Base-by-base conservation (phyloP, 2,113 vertebrate species). In the Dissostichus mawsoni region DNA sequence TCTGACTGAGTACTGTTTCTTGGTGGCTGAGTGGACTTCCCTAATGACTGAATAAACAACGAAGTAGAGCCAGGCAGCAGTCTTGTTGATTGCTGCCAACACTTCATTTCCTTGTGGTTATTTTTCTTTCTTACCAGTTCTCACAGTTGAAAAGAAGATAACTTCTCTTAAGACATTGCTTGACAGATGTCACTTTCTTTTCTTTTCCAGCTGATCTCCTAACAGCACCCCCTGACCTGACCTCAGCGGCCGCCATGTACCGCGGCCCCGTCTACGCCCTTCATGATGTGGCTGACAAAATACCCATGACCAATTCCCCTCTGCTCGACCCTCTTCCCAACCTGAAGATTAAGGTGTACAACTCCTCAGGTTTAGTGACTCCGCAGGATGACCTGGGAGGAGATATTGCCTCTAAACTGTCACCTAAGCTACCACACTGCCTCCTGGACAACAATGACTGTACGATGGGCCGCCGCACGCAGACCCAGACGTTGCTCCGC, bases 311-410 rank as follows among this genome's bases (percentile, higher is more conserved):
- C 83, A 99, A 97, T 87, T 99, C 98, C 14, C 98, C 98, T 0
- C 96, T 99, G 69, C 94, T 99, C 75, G 98, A 99, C 82, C 97
- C 98, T 0, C 93, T 99, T 47, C 98, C 98, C 47, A 99, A 98
- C 93, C 90, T 99, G 91, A 99, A 99, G 92, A 99, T 99, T 90
- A 99, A 99, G 90, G 98, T 99, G 65, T 99, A 97, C 83, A 99
- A 98, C 88, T 98, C 96, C 4, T 97, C 98, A 0, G 97, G 97
- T 0, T 92, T 97, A 33, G 97, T 98, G 82, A 98, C 97, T 0
- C 97, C 98, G 1, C 98, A 99, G 88, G 98, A 98, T 51, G 98
- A 99, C 74, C 94, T 97, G 16, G 96, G 95, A 16, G 92, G 92
- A 18, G 98, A 99, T 77, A 96, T 97, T 84, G 95, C 97, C 12